Base-by-base conservation (phyloP, 2,113 vertebrate species). In the Tinamus guttatus region DNA sequence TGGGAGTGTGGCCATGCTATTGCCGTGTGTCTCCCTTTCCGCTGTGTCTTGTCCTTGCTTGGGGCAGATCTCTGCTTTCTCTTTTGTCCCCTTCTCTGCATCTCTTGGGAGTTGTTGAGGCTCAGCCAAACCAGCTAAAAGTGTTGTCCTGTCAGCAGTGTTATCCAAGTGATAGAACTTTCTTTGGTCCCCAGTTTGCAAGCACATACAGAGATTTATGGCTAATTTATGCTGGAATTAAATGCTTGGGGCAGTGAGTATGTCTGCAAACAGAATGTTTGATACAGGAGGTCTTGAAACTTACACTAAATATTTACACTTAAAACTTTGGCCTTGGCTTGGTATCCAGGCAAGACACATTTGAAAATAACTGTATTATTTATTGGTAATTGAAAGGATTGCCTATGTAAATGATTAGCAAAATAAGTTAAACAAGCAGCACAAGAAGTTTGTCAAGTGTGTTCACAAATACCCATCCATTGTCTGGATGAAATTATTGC, bases 41-140 rank as follows among this genome's bases (percentile, higher is more conserved):
- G 2, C 36, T 0, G 0, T 6, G 4, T 25, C 32, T 59, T 28
- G 68, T n/a, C 18, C 34, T 36, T 45, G 67, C 43, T 19, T 49
- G 30, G 18, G 32, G 28, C 47, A 65, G 16, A 6, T 21, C 10
- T 59, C n/a, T 51, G 32, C 32, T 85, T 71, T 40, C 20, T 3
- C 9, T 73, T 1, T 1, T 18, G 40, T 40, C 47, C 14, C 2
- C 58, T 28, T 87, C 73, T 32, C 43, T 38, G n/a, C 38, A 8
- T 22, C 0, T 2, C 67, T 52, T 38, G 21, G 25, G 51, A 43
- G 28, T 43, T 20, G 74, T 62, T 56, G 18, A 17, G 54, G 54
- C 54, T 56, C 54, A 56, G 16, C 16, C 15, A 56, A 30, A 8
- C 27, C 52, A 56, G 54, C 54, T 30, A 17, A 30, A 43, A 49